Base-by-base conservation (phyloP, 2,113 vertebrate species). In the Scopus umbretta region DNA sequence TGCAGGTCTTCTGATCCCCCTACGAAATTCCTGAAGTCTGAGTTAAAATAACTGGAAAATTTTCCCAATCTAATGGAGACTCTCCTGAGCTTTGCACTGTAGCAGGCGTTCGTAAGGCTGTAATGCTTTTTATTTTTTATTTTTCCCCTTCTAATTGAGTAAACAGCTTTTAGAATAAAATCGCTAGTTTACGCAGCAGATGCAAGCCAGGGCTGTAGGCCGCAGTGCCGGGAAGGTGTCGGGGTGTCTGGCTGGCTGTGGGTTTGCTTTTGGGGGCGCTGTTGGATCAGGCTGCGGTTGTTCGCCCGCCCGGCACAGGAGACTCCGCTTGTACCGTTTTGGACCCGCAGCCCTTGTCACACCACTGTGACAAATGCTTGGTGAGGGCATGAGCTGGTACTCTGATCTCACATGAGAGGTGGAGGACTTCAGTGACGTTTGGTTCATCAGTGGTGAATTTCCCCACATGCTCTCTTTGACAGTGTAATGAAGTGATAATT, bases 401-500 rank as follows among this genome's bases (percentile, higher is more conserved):
- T 52, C n/a, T 59, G 65, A 61, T 71, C 80, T 95, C 61, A 43
- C 68, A 8, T 0, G n/a, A 97, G 93, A 95, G 90, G 96, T 75
- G 73, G 83, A 94, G 90, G 94, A 87, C 94, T 92, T 92, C 59
- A 5, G n/a, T 95, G 93, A 88, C 11, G 25, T 96, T 91, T 76
- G 96, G 96, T 97, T 95, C 91, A 82, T 95, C 94, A 49, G 47
- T 43, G 95, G 90, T 86, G 97, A 94, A 97, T 97, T 95, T 95
- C 88, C 82, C 93, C 36, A 13, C 13, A 1, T 78, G 91, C 82
- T 95, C 95, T 73, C 91, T 97, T 90, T 97, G 98, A 97, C 97
- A 95, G 95, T 68, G 26, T 98, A 98, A 98, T 98, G 98, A 98
- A 98, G 97, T 98, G 98, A 97, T 98, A 98, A 98, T 98, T 98